Evolutionary conservation across 2,113 vertebrate species (phyloP), one percentile per base, ranked within the genome.

Genomic region (Phyllopteryx taeniolatus): DNA sequence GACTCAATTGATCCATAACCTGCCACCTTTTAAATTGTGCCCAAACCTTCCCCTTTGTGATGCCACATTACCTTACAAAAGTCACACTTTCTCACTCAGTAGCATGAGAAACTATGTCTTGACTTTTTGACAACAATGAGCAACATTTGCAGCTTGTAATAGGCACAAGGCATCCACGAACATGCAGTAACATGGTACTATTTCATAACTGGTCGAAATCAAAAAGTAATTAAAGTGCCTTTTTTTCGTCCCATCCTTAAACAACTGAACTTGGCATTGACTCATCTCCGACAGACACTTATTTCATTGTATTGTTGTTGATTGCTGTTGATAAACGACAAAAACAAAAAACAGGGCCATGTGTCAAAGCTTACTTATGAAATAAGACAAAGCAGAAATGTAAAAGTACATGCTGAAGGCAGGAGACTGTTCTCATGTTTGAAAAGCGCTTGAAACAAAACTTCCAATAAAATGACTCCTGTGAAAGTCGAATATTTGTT

Each of bases 331-430:
- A 15, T 15, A 33, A 61, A 61, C 4, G 31, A 13, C 22, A 33
- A 4, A 7, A 60, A 27, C n/a, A 15, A 33, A 33, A 8, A 15
- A 14, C 27, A 27, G 59, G 31, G 13, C 59, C 5, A 35, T 7
- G 31, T 61, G 59, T 19, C 11, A 19, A 61, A 35, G 14, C 59
- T 35, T 61, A 15, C 14, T 61, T 14, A 61, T 33, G 6, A 47
- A 47, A 66, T 31, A 46, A 44, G 12, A 27, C 43, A 66, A 15
- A 66, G 43, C 35, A 35, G 43, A 81, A 77, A 61, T 75, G 0
- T 76, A 66, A 35, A 5, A 67, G 64, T 63, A 46, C 17, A 76
- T 86, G 88, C 87, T 90, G 89, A 87, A 87, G 86, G 82, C 88
- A 82, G 79, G 87, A 87, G 85, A 79, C 56, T 64, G n/a, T 70